Evolutionary conservation across 37 sponge, comb jelly and placozoan species (phyloP), one percentile per base, ranked within the genome.

Genomic region (Geodia barretti): DNA sequence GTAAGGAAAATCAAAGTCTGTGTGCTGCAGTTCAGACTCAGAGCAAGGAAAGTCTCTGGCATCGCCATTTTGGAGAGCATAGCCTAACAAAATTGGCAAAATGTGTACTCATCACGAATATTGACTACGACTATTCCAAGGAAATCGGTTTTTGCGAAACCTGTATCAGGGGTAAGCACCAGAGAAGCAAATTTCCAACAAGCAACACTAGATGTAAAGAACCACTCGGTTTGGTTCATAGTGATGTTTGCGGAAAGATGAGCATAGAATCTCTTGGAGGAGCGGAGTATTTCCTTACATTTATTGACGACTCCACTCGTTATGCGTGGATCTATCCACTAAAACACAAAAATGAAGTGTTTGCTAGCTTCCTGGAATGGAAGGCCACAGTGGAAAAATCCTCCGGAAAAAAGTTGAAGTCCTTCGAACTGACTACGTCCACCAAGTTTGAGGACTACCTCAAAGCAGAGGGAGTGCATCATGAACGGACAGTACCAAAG

Each of bases 181-280:
- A 87, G 19, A 84, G 68, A 42, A 78, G 41, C 25, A 71, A 60
- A 33, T 72, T 88, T 35, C 31, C 25, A 21, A 83, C 30, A n/a
- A 61, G 76, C 29, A 75, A 19, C 26, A 86, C 41, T 29, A 31
- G 59, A 54, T 35, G 77, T 23, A 79, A 3, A 28, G 79, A 79
- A 33, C 74, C 74, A 23, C 79, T 86, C 7, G 86, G 62, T n/a
- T 37, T 83, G 21, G 84, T 83, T 2, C 84, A 83, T 33, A 75
- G 68, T 24, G 86, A 86, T 47, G 79, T 86, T 37, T 86, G 88
- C 36, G 82, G 88, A 26, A 87, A 87, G 31, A 65, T 87, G 70
- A 29, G 41, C 28, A 40, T 60, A 37, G 64, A 36, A 76, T 87
- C 74, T 42, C 32, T 73, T 24, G 74, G 3, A 41, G 74, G 74